These are phyloP conservation scores for Apodemus agrarius DNA, from an alignment of 2,797 vertebrate genomes.

Conservation along the genomic window DNA sequence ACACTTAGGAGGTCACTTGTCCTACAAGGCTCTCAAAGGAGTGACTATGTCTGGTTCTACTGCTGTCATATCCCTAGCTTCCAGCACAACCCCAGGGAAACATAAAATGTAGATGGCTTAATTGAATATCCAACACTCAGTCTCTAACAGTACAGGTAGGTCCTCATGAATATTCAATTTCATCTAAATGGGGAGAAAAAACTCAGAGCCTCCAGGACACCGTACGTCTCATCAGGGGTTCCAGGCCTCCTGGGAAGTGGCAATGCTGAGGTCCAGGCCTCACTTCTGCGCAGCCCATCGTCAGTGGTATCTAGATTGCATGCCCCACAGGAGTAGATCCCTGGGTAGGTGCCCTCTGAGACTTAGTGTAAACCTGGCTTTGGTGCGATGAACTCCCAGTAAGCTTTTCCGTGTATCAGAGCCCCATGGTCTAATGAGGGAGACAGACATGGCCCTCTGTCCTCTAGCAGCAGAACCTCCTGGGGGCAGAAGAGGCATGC, in stretches of 20 bases:
- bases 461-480: fast-evolving
- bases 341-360: fast-evolving
- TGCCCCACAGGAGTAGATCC: not conserved
- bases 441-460: fast-evolving
- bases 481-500: fast-evolving
- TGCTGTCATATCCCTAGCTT: not conserved
- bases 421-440: fast-evolving
- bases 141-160: not conserved
- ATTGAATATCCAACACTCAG: not conserved
- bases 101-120: not conserved
- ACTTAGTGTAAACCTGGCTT: fast-evolving
- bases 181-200: not conserved
- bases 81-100: not conserved
- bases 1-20: not conserved
- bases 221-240: not conserved
- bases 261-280: not conserved
- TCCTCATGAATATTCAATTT: not conserved
- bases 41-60: not conserved
- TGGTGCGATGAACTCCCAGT: fast-evolving
- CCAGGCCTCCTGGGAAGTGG: not conserved
- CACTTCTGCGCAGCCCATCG: not conserved
- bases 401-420: fast-evolving
- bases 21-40: not conserved
- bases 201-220: not conserved
- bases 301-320: not conserved